Conservation (phyloP, 2,113 vertebrate genomes). For the Sander vitreus region DNA sequence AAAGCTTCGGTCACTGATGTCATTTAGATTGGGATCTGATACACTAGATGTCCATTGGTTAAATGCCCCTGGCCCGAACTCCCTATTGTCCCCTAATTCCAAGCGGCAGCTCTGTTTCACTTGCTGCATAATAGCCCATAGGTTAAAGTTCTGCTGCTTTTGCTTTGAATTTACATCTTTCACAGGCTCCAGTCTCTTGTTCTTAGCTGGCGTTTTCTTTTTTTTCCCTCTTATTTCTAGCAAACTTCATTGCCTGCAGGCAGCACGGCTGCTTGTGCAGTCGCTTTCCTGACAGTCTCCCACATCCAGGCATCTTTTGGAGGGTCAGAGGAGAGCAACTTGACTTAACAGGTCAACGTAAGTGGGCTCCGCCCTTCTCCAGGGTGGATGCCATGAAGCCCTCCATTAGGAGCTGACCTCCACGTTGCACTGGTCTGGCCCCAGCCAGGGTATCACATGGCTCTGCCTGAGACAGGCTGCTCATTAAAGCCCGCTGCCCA, state of each 20-base stretch:
- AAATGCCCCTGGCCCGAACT: constrained; percentile 80
- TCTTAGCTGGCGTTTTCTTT: constrained; percentile 64
- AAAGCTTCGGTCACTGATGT: constrained; percentile 80
- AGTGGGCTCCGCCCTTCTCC: constrained; percentile 82
- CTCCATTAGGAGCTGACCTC: constrained; percentile 84
- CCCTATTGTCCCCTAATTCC: constrained; percentile 81
- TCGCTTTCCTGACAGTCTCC: constrained; percentile 70
- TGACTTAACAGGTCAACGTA: constrained; percentile 85
- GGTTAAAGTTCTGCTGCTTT: constrained; percentile 83
- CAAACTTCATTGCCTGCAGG: constrained; percentile 66
- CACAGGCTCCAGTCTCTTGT: constrained; percentile 63
- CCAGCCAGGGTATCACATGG: constrained; percentile 78
- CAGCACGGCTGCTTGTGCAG: constrained; percentile 67
- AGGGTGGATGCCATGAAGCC: constrained; percentile 78
- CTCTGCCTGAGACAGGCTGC: constrained; percentile 78
- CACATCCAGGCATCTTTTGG: constrained; percentile 77
- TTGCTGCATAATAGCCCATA: constrained; percentile 79
- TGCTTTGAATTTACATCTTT: constrained; percentile 84
- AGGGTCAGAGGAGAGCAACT: constrained; percentile 83
- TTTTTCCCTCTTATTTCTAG: constrained; percentile 61
- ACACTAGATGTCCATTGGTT: constrained; percentile 79
- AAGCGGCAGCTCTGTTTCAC: constrained; percentile 80
- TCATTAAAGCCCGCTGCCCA: constrained; percentile 82
- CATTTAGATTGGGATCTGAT: constrained; percentile 83
- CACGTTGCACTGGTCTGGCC: constrained; percentile 70